A percentile compares a stretch with the other conserved stretches of the same genome.
phyloP scores from a whole-genome alignment of 1,140 invertebrate species.

The Globodera rostochiensis region DNA sequence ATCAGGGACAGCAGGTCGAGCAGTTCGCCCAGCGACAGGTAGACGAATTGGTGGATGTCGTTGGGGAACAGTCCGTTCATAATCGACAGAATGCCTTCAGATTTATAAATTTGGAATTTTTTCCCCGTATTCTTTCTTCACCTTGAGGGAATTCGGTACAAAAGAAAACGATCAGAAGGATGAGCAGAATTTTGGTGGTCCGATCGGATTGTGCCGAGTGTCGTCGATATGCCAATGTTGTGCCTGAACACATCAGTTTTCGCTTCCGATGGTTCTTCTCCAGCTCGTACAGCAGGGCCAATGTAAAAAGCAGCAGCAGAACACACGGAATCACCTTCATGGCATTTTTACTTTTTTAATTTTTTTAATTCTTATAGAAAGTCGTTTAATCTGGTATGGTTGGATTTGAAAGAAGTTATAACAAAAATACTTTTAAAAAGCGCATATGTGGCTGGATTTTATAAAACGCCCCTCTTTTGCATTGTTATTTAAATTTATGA shows the following conservation, averaged over 20 bases:
- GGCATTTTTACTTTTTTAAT: background rate
- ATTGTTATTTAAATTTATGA: too few species aligned
- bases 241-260: conserved; percentile 49
- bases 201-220: conserved; percentile 46
- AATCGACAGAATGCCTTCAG: conserved; percentile 46
- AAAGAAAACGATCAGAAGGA: conserved; percentile 48
- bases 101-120: conserved; percentile 8
- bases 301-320: conserved; percentile 46
- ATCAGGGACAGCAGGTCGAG: conserved; percentile 49
- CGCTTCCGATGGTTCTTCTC: conserved; percentile 40
- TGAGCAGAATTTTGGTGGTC: conserved; percentile 51
- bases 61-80: conserved; percentile 54
- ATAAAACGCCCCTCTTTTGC: too few species aligned
- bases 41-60: conserved; percentile 59
- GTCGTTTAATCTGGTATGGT: too few species aligned
- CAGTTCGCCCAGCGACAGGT: conserved; percentile 48
- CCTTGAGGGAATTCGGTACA: conserved; percentile 49
- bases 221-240: conserved; percentile 43
- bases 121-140: conserved; percentile 8
- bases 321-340: conserved; percentile 51
- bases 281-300: conserved; percentile 46
- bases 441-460: too few species aligned
- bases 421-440: too few species aligned
- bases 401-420: too few species aligned
- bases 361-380: too few species aligned